Base-by-base conservation (phyloP, 2,113 vertebrate species). In the Misgurnus mizolepis region DNA sequence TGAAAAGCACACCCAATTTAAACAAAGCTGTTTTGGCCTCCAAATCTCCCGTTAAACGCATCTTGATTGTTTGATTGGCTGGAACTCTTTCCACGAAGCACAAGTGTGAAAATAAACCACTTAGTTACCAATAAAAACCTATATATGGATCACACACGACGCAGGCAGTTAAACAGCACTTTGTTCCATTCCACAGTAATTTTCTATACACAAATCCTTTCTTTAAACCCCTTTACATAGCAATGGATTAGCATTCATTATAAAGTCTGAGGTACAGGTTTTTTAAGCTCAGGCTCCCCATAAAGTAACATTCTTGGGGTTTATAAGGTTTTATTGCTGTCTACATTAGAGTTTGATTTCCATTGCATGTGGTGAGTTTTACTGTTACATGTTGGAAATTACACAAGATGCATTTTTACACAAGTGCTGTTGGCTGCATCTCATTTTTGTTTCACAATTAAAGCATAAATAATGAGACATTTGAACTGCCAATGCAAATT, bases 81-180 rank as follows among this genome's bases (percentile, higher is more conserved):
- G 56, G 65, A 78, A 2, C 55, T 67, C 39, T 47, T 53, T 71
- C 75, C 43, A 55, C 2, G 6, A 72, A 77, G 61, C 77, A 82
- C 17, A 47, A 86, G 71, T 64, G 70, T 83, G 73, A 71, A 83
- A 87, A 87, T 87, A 85, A 79, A 79, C 34, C 50, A 60, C 58
- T 88, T 84, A 82, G 80, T 76, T 65, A 69, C 55, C 85, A 80
- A 76, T 86, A 81, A 88, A 88, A 87, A 68, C 18, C 40, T 62
- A 17, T 47, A 66, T 22, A 43, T 40, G 76, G 84, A 86, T 88
- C 85, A 71, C 85, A 87, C 80, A 85, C 71, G 65, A 87, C 61
- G 82, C 15, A 34, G 34, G 55, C 67, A 76, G 79, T 84, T 82
- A 84, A 89, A 84, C 39, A 43, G 15, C 39, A 80, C 56, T 62